Evolutionary conservation across 2,113 vertebrate species (phyloP).

Genomic region (Amblyopsis rosae): DNA sequence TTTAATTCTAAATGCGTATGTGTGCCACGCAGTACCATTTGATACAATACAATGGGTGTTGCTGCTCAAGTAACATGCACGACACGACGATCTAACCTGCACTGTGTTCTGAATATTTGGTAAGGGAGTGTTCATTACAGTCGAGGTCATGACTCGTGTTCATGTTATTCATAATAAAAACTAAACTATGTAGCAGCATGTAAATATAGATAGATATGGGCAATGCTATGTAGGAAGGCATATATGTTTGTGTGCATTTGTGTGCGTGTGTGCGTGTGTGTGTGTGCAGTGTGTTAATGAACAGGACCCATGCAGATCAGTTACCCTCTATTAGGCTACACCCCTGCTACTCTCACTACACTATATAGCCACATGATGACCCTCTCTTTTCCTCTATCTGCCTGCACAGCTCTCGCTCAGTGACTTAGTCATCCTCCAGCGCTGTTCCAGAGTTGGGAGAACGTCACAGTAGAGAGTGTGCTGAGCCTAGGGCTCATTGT

Average conservation of each 20-base stretch:
- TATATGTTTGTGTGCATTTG: background rate
- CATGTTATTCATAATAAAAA: too few relatives aligned
- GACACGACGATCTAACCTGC: too few relatives aligned
- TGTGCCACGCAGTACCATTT: too few relatives aligned
- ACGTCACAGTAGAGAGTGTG: conserved; percentile 42
- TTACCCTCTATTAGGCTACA: conserved; percentile 34
- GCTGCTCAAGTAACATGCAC: too few relatives aligned
- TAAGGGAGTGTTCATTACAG: too few relatives aligned
- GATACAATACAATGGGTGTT: too few relatives aligned
- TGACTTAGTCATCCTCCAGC: conserved; percentile 13
- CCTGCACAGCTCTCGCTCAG: background rate
- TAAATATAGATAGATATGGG: too few relatives aligned
- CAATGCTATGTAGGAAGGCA: background rate
- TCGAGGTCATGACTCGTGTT: too few relatives aligned
- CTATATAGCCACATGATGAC: conserved; percentile 39
- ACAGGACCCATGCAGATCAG: conserved; percentile 30
- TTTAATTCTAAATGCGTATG: too few relatives aligned
- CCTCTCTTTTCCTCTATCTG: background rate
- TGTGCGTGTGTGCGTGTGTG: conserved; percentile 21
- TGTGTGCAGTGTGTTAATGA: conserved; percentile 45
- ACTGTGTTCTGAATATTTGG: too few relatives aligned
- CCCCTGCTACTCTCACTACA: conserved; percentile 41
- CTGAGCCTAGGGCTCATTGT: conserved; percentile 3
- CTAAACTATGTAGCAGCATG: too few relatives aligned
- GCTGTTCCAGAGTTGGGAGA: conserved; percentile 1